phyloP scores from a whole-genome alignment of 2,113 vertebrate species.

The Lampris megalopsis region DNA sequence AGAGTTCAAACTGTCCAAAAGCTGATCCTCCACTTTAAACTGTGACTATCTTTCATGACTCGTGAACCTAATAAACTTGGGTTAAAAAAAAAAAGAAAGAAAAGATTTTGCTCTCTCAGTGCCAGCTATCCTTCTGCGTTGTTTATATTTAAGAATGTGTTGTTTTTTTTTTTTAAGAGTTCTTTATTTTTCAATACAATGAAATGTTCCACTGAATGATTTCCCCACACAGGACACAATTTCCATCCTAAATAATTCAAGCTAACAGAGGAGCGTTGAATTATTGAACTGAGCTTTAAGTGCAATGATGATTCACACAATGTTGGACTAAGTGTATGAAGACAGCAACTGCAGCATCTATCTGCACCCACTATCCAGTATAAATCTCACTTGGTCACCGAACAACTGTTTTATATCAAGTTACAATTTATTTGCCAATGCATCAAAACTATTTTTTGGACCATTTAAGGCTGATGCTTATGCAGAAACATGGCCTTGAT shows the following conservation, averaged over 20 bases:
- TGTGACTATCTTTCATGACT: neutral
- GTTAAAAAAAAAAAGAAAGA: neutral
- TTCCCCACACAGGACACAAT: constrained; percentile 17
- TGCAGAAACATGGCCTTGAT: too few species aligned
- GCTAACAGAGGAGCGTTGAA: constrained; percentile 60
- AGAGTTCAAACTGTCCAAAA: neutral
- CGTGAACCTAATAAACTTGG: neutral
- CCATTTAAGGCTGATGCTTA: too few species aligned
- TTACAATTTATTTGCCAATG: too few species aligned
- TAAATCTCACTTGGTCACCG: neutral
- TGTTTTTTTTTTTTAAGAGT: too few species aligned
- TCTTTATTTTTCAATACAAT: neutral
- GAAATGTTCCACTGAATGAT: constrained; percentile 2
- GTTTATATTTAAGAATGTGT: too few species aligned
- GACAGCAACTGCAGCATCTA: too few species aligned
- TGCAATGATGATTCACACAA: constrained; percentile 8
- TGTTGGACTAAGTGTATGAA: too few species aligned
- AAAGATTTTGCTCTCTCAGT: too few species aligned
- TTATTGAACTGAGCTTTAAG: constrained; percentile 68
- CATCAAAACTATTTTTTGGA: too few species aligned
- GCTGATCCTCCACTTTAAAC: neutral
- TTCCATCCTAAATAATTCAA: constrained; percentile 69
- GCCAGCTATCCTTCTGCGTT: too few species aligned
- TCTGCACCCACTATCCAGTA: neutral
- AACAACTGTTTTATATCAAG: too few species aligned